Conservation (phyloP, 1,140 invertebrate genomes). For the Aporrectodea caliginosa region DNA sequence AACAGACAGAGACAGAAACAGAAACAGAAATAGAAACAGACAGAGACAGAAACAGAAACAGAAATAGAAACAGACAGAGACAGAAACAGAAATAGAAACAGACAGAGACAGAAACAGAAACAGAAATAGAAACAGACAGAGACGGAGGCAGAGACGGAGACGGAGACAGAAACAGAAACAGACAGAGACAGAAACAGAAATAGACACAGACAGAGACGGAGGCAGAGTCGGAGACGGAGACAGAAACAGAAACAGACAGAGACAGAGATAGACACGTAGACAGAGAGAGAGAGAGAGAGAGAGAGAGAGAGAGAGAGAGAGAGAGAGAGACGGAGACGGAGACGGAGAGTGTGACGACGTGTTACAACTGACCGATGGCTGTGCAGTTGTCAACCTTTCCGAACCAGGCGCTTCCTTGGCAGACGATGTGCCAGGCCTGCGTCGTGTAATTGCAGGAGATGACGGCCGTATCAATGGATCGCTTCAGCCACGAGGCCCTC, state of each 20-base stretch:
- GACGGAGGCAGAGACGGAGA: too few relatives aligned
- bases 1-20: too few relatives aligned
- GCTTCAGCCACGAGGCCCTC: slow-evolving; percentile 10
- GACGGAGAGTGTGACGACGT: not conserved
- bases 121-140: too few relatives aligned
- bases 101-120: too few relatives aligned
- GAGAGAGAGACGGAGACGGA: not conserved
- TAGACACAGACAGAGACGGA: not conserved
- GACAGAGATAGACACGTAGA: not conserved
- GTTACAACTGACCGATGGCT: not conserved
- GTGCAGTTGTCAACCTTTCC: slow-evolving; percentile 26
- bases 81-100: too few relatives aligned
- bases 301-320: not conserved
- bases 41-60: too few relatives aligned
- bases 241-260: not conserved
- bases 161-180: too few relatives aligned
- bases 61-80: too few relatives aligned
- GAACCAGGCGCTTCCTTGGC: slow-evolving; percentile 31
- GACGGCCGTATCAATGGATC: slow-evolving; percentile 22
- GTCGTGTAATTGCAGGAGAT: slow-evolving; percentile 28
- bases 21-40: too few relatives aligned
- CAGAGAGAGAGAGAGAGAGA: not conserved
- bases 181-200: too few relatives aligned
- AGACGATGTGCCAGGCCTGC: slow-evolving; percentile 31
- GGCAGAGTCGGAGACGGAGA: not conserved